Percentiles rank a stretch among this genome's conserved stretches.
Conservation (phyloP, 1,140 invertebrate species). For the Drosophila pachea region DNA sequence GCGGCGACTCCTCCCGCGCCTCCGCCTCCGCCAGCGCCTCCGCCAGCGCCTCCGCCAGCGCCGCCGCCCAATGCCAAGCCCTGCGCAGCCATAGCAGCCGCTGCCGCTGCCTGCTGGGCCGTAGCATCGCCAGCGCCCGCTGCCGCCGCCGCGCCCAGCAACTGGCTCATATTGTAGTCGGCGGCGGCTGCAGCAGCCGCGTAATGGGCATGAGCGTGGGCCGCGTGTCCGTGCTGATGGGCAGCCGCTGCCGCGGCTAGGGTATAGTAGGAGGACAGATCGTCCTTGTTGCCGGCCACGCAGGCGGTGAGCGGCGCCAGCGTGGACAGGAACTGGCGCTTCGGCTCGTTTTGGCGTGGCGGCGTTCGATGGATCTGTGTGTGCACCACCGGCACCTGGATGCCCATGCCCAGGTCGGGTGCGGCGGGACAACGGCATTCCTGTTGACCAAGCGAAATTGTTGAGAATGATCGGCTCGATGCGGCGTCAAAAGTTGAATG, state of each 20-base stretch:
- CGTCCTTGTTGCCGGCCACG: slow-evolving; percentile 83
- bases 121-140: slow-evolving; percentile 45
- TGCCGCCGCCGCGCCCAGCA: slow-evolving; percentile 80
- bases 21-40: slow-evolving; percentile 4
- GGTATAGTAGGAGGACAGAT: slow-evolving; percentile 86
- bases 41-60: slow-evolving; percentile 26
- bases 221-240: slow-evolving; percentile 63
- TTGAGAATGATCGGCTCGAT: not conserved
- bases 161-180: slow-evolving; percentile 84
- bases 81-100: slow-evolving; percentile 48
- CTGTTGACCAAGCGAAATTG: slow-evolving; percentile 16
- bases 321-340: slow-evolving; percentile 87
- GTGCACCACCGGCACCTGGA: slow-evolving; percentile 76
- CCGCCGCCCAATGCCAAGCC: slow-evolving; percentile 30
- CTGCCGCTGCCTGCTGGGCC: slow-evolving; percentile 48
- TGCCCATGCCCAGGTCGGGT: slow-evolving; percentile 82
- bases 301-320: slow-evolving; percentile 87
- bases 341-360: slow-evolving; percentile 79
- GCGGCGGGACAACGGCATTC: slow-evolving; percentile 78
- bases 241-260: slow-evolving; percentile 80
- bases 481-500: not conserved
- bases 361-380: slow-evolving; percentile 77
- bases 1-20: slow-evolving; percentile 3
- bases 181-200: slow-evolving; percentile 79
- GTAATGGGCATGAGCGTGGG: slow-evolving; percentile 76